Conservation (phyloP, 1,140 invertebrate species). For the Orchesella cincta region DNA sequence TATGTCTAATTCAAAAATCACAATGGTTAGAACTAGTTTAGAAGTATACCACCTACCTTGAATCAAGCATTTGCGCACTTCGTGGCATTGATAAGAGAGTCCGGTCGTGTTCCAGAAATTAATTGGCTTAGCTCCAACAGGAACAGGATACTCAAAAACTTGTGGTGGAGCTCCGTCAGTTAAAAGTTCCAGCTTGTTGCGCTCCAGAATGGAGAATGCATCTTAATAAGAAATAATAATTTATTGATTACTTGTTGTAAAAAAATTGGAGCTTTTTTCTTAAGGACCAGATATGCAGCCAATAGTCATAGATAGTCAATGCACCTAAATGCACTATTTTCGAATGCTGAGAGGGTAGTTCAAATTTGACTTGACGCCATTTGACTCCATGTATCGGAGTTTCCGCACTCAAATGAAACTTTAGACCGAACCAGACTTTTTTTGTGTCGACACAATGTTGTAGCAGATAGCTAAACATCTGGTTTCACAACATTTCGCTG, state of each 20-base stretch:
- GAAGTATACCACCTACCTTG: conserved; percentile 57
- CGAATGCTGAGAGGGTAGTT: too few species aligned
- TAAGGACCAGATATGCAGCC: too few species aligned
- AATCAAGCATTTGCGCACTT: conserved; percentile 69
- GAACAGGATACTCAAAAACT: conserved; percentile 61
- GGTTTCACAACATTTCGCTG: too few species aligned
- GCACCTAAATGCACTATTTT: too few species aligned
- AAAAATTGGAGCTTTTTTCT: neutral
- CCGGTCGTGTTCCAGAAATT: conserved; percentile 71
- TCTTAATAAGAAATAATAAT: conserved; percentile 57
- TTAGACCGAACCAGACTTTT: too few species aligned
- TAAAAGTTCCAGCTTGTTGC: conserved; percentile 54
- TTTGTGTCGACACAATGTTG: too few species aligned
- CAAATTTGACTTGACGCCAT: too few species aligned
- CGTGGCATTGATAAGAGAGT: conserved; percentile 71
- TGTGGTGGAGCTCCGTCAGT: conserved; percentile 47
- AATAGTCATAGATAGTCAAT: too few species aligned
- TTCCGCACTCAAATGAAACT: too few species aligned
- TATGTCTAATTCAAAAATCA: neutral
- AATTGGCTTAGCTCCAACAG: conserved; percentile 58
- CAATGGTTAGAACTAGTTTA: neutral
- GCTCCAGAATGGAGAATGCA: conserved; percentile 61
- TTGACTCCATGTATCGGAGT: too few species aligned
- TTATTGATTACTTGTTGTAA: neutral
- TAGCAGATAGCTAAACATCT: too few species aligned